Evolutionary conservation across 35 echinoderm and acorn worm species (phyloP), one percentile per base, ranked within the genome.

Genomic region (Ophioderma brevispina): DNA sequence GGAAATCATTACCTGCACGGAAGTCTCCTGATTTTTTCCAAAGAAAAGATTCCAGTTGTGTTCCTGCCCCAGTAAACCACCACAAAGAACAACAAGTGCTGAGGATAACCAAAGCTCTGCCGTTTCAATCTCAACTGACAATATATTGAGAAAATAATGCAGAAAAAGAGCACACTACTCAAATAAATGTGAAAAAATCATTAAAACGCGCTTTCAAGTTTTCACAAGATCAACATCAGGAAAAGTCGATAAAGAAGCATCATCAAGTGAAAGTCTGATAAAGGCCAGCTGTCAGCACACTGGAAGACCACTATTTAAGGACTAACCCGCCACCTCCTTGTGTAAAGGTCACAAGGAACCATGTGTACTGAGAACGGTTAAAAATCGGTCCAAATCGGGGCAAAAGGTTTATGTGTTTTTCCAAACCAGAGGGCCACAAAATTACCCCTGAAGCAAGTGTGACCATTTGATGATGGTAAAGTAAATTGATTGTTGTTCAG

Each of bases 281-380:
- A 94, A 18, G 64, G 64, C 36, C 78, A 98, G 81, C 55, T 92
- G 15, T 56, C 92, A 3, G 87, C 91, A n/a, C 36, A 38, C 0
- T 99, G 97, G 97, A 90, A 93, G 35, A 81, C 87, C n/a, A 70
- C 95, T 21, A 75, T 99, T 19, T 87, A 88, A 78, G 97, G 97
- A 11, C 94, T 88, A n/a, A 13, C n/a, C 87, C n/a, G 87, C 93
- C 33, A 37, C 97, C n/a, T 94, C 97, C 15, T 18, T 80, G 35
- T 99, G 97, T 76, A 95, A 91, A 52, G 97, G 97, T 31, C 97
- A 99, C 88, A 90, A 83, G 41, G 97, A 99, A 88, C 87, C 90
- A 3, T 95, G 93, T 82, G 50, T 99, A 31, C 55, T 99, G 31
- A 91, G 94, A 80, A 99, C 97, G 19, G 97, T 99, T 8, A n/a